Conservation (phyloP, 37 sponge, comb jelly and placozoan genomes). For the Theonella swinhoei region DNA sequence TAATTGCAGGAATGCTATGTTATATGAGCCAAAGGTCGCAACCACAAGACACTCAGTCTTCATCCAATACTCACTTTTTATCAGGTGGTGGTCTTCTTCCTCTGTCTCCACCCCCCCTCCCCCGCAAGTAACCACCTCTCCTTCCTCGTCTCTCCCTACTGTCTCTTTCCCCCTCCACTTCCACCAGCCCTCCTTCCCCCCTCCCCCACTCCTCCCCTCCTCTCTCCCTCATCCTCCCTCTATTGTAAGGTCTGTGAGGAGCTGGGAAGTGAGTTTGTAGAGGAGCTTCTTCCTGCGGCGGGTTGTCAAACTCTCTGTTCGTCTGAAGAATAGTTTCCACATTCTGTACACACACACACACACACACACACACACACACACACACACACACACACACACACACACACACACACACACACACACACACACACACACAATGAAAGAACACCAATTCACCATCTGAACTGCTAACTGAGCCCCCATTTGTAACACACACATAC, state of each 20-base stretch:
- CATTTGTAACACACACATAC: no score
- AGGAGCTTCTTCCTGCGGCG: conserved; percentile 3
- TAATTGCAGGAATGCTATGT: not conserved
- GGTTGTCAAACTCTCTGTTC: conserved; percentile 34
- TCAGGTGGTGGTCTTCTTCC: not conserved
- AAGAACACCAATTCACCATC: no score
- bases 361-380: no score
- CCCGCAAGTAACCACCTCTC: not conserved
- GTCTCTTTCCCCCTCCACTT: conserved; percentile 3
- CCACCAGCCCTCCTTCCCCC: conserved; percentile 21
- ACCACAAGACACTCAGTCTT: no score
- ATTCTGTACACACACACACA: conserved; percentile 17
- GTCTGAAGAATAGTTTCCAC: conserved; percentile 51
- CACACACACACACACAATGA: no score
- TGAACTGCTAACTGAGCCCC: no score
- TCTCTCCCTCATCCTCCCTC: not conserved
- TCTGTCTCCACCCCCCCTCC: conserved; percentile 21
- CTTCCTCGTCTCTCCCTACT: no score
- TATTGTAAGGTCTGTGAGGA: not conserved
- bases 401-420: no score
- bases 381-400: no score
- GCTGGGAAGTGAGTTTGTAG: conserved; percentile 39
- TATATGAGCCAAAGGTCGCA: no score
- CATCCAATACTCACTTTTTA: not conserved
- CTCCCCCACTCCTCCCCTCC: not conserved